Conservation (phyloP, 2,797 vertebrate genomes). For the Fratercula arctica region DNA sequence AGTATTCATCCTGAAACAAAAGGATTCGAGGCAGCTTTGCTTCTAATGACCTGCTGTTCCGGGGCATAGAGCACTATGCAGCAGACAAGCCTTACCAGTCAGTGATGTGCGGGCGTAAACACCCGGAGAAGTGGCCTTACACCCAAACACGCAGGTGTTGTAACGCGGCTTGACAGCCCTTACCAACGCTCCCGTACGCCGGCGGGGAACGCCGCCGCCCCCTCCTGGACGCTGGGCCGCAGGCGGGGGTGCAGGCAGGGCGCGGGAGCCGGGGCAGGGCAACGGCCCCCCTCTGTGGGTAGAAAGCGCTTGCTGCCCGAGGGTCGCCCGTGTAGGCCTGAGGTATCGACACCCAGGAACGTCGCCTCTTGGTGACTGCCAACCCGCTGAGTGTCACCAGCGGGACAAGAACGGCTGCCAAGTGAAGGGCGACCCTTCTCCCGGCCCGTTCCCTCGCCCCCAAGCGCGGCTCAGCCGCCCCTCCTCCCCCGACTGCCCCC, state of each 20-base stretch:
- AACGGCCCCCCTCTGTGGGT: rapidly evolving
- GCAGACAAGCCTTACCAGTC: rapidly evolving
- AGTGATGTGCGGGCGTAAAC: rapidly evolving
- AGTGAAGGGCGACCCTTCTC: neutral
- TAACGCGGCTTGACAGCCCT: rapidly evolving
- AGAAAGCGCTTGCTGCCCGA: neutral
- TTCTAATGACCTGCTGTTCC: neutral
- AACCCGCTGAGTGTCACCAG: rapidly evolving
- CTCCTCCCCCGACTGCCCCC: neutral
- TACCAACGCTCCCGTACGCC: rapidly evolving
- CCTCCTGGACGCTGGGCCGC: rapidly evolving
- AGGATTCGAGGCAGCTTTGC: neutral
- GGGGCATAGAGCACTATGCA: too few relatives aligned
- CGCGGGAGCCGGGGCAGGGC: rapidly evolving
- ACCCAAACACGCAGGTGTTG: rapidly evolving
- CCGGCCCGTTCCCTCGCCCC: rapidly evolving
- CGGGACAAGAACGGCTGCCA: rapidly evolving
- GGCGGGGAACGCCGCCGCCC: rapidly evolving
- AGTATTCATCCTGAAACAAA: neutral
- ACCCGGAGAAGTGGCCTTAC: rapidly evolving
- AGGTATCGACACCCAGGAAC: neutral
- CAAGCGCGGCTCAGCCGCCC: too few relatives aligned
- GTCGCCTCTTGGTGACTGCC: too few relatives aligned
- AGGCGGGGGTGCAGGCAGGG: rapidly evolving
- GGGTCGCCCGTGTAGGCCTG: rapidly evolving